Evolutionary conservation across 2,797 vertebrate genomes (phyloP), one percentile per base, ranked within the genome.

Genomic region (Champsocephalus esox): DNA sequence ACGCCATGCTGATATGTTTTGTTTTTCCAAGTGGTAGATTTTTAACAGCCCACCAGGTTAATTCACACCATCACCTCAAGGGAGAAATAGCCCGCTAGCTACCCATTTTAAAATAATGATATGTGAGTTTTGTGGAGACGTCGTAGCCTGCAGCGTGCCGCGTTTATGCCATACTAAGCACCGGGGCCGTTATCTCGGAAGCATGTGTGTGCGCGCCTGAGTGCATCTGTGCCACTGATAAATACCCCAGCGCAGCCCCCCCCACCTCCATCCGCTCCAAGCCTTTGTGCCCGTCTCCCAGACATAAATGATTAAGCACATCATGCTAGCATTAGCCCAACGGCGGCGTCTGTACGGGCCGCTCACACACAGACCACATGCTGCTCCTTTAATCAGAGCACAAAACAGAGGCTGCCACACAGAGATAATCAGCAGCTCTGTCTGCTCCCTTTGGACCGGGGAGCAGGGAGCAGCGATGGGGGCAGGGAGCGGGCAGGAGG

Each of bases 241-340:
- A 91, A 92, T 73, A 82, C 84, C 70, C 79, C 55, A 41, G 57
- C 56, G 10, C 44, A 24, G 21, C 21, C 24, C 24, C 3, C 24
- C 16, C 34, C 60, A 43, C 62, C 73, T 51, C 77, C 55, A 66
- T 38, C 60, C 61, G 77, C 80, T 54, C 73, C 57, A 71, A 76
- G 87, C 84, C 81, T 91, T 91, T 92, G 91, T 91, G 89, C 87
- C 87, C 68, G 50, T 89, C 87, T 92, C 83, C 79, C 90, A 93
- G 91, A 93, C 93, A 92, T 93, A 93, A 94, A 95, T 92, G 93
- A 95, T 94, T 95, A 94, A 92, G 88, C 86, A 79, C 81, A 84
- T 91, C 85, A 90, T 90, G 93, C 92, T 93, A 93, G 92, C 91
- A 77, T 90, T 88, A 87, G 88, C 89, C 90, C 88, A 84, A 89